Conservation (phyloP, 2,888 invertebrate species). For the Trypoxylon attenuatum region DNA sequence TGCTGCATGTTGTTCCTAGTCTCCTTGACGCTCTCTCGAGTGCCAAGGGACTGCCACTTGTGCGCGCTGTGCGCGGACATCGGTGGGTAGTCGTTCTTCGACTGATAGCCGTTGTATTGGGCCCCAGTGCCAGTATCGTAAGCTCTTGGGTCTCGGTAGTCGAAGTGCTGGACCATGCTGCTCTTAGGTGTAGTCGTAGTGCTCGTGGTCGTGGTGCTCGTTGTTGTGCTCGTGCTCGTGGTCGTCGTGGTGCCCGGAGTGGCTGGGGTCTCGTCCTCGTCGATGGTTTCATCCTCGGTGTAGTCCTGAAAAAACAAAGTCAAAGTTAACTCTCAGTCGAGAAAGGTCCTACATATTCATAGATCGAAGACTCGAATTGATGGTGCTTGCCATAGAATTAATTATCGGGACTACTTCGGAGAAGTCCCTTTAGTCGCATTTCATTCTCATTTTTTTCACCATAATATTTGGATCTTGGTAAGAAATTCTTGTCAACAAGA, state of each 20-base stretch:
- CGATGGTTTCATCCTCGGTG: conserved; percentile 61
- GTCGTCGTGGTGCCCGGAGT: conserved; percentile 43
- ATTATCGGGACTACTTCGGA: too few relatives aligned
- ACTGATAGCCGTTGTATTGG: conserved; percentile 62
- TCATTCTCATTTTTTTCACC: too few relatives aligned
- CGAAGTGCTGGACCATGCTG: conserved; percentile 51
- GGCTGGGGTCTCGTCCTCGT: conserved; percentile 57
- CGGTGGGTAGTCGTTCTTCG: conserved; percentile 63
- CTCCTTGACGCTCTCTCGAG: conserved; percentile 65
- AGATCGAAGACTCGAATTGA: too few relatives aligned
- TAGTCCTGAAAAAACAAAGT: conserved; percentile 61
- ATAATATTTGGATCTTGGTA: too few relatives aligned
- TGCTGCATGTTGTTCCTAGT: conserved; percentile 61
- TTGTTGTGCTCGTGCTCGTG: conserved; percentile 58
- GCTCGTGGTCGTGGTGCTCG: conserved; percentile 68
- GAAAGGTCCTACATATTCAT: too few relatives aligned
- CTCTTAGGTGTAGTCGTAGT: conserved; percentile 73
- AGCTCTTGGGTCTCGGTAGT: conserved; percentile 56
- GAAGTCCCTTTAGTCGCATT: too few relatives aligned
- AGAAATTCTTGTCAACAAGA: too few relatives aligned
- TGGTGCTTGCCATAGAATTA: too few relatives aligned
- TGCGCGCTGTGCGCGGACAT: conserved; percentile 65
- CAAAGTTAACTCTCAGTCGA: too few relatives aligned
- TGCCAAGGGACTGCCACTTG: conserved; percentile 67
- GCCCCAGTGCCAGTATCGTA: conserved; percentile 53